Conservation (phyloP, 2,888 invertebrate genomes). For the Chloroclysta siterata region DNA sequence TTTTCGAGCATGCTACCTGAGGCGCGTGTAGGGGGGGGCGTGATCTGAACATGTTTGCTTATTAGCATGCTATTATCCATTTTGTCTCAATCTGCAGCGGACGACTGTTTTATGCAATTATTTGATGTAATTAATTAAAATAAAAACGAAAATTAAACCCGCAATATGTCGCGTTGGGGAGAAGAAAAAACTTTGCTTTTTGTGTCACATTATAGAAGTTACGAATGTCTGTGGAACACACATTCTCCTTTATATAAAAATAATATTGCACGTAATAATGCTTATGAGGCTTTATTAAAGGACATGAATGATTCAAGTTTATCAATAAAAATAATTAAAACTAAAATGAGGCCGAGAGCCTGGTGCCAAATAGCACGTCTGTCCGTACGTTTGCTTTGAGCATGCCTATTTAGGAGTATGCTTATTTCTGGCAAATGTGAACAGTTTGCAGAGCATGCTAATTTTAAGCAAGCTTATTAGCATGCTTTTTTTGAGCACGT, state of each 20-base stretch:
- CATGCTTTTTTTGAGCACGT: too few species aligned
- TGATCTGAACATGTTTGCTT: neutral
- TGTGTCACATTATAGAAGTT: neutral
- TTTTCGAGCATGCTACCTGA: neutral
- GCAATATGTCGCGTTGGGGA: too few species aligned
- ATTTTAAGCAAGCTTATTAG: too few species aligned
- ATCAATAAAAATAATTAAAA: neutral
- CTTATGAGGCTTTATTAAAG: constrained; percentile 2
- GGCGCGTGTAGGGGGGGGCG: neutral
- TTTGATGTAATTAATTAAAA: too few species aligned
- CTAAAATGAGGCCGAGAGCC: neutral
- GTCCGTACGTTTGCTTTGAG: too few species aligned
- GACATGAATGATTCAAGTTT: constrained; percentile 1
- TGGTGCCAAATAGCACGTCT: too few species aligned
- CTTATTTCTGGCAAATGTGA: too few species aligned
- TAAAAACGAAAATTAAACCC: too few species aligned
- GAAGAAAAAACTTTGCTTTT: too few species aligned
- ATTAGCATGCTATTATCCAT: neutral
- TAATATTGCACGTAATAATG: neutral
- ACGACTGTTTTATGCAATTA: too few species aligned
- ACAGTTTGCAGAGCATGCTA: too few species aligned
- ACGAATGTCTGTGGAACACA: neutral
- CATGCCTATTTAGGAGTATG: too few species aligned
- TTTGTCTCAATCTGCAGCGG: constrained; percentile 1
- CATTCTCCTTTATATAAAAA: neutral